These are phyloP conservation scores for Tamandua tetradactyla DNA, from an alignment of 2,797 vertebrate species.

Conservation along the genomic window DNA sequence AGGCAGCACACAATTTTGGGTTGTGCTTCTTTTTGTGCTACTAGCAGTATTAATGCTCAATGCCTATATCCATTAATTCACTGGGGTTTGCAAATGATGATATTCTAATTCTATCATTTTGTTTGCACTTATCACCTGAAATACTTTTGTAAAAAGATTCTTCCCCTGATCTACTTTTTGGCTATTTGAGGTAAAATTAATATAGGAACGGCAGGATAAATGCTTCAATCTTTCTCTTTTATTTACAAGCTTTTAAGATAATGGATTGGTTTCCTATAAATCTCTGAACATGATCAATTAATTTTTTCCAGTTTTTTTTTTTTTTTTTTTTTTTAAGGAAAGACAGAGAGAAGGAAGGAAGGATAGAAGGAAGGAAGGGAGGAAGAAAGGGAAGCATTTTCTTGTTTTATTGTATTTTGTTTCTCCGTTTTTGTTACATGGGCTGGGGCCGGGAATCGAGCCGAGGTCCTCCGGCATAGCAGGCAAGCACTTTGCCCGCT, in stretches of 20 bases:
- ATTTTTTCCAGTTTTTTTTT: not conserved
- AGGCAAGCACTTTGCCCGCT: too few relatives aligned
- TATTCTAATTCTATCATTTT: not conserved
- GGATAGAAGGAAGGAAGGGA: too few relatives aligned
- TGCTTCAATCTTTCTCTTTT: constrained; percentile 16
- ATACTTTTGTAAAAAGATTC: not conserved
- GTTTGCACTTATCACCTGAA: not conserved
- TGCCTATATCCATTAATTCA: not conserved
- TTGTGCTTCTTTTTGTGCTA: not conserved
- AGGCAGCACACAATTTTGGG: too few relatives aligned
- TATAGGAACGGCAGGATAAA: not conserved
- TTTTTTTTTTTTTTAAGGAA: too few relatives aligned
- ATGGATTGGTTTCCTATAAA: not conserved
- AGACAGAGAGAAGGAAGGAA: too few relatives aligned
- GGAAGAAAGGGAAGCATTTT: too few relatives aligned
- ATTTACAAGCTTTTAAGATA: not conserved
- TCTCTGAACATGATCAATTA: not conserved
- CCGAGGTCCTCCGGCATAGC: too few relatives aligned
- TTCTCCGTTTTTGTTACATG: too few relatives aligned
- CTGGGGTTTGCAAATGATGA: not conserved
- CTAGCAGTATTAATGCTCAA: not conserved
- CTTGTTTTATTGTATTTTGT: too few relatives aligned
- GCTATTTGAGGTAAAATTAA: not conserved
- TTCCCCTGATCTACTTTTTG: not conserved
- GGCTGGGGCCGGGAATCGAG: too few relatives aligned